Base-by-base conservation (phyloP, 2,113 vertebrate genomes). In the Penelope pileata region DNA sequence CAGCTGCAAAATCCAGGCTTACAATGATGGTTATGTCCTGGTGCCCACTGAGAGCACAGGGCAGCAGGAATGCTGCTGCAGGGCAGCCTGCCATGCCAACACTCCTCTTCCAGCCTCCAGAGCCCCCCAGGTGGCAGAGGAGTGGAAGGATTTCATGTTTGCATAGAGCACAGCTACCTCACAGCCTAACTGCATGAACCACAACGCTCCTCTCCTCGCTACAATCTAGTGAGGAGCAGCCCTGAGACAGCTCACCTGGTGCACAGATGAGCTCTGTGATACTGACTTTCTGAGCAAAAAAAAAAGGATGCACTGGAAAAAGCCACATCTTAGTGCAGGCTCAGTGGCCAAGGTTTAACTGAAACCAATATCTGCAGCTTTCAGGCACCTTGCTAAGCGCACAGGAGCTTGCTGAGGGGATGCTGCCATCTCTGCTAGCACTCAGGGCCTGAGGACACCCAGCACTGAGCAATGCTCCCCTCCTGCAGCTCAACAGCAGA, bases 151-250 rank as follows among this genome's bases (percentile, higher is more conserved):
- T 27, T 67, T 10, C 2, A 16, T 19, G 48, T 62, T 78, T 88
- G 54, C 43, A 68, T 6, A 68, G 7, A 80, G 4, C 1, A 3
- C 84, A 75, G 36, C 26, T 58, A 42, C 48, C 62, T 51, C n/a
- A 64, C 47, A 80, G 56, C 36, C 47, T 48, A n/a, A 21, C 76
- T 34, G 68, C 23, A 48, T 47, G 9, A 85, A 21, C 10, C 19
- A 24, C 32, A 26, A 34, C 0, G 3, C 6, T 51, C 34, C 24
- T 43, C 15, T 60, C 12, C 2, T 3, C 10, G 14, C 40, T 5
- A 18, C 60, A 54, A 68, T 5, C 2, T 30, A 63, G 58, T n/a
- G 63, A 36, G 0, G 1, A 90, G 63, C 14, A 83, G 54, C 42
- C 54, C 29, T 3, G 19, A 45, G 42, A 45, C 8, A 27, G 12